These are phyloP conservation scores for Azemiops feae DNA, from an alignment of 2,113 vertebrate species.

Conservation along the genomic window DNA sequence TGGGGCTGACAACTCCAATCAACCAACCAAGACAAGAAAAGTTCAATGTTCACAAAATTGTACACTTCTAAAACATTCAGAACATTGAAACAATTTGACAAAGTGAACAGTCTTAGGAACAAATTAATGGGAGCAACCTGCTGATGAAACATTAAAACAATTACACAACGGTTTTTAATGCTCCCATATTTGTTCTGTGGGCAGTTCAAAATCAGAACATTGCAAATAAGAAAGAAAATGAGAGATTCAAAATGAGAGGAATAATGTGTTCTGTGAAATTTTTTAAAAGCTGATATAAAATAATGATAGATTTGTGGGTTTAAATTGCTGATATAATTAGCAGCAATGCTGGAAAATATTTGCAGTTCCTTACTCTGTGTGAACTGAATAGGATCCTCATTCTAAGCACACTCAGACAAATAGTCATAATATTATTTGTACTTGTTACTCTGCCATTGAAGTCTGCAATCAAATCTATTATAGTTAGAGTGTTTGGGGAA, in stretches of 20 bases:
- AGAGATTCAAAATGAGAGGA: not conserved
- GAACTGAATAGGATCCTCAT: slow-evolving; percentile 1
- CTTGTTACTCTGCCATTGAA: slow-evolving; percentile 57
- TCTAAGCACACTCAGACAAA: slow-evolving; percentile 39
- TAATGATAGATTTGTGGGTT: not conserved
- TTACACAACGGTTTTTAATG: not conserved
- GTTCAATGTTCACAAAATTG: not conserved
- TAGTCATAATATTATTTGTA: slow-evolving; percentile 41
- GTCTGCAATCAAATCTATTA: slow-evolving; percentile 44
- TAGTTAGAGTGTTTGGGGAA: slow-evolving; percentile 41
- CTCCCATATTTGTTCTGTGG: not conserved
- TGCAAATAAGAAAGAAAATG: not conserved
- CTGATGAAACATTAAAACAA: not conserved
- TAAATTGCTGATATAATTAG: not conserved
- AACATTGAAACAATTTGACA: not conserved
- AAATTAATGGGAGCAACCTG: not conserved
- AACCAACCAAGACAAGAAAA: not conserved
- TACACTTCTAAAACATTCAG: not conserved
- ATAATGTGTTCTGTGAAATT: not conserved
- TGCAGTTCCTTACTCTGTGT: not conserved
- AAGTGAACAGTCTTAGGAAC: not conserved
- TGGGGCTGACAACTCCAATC: not conserved
- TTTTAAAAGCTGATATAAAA: not conserved
- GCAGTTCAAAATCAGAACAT: not conserved
- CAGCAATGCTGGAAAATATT: not conserved